Evolutionary conservation across 2,797 vertebrate species (phyloP).

Genomic region (Poeciliopsis presidionis): DNA sequence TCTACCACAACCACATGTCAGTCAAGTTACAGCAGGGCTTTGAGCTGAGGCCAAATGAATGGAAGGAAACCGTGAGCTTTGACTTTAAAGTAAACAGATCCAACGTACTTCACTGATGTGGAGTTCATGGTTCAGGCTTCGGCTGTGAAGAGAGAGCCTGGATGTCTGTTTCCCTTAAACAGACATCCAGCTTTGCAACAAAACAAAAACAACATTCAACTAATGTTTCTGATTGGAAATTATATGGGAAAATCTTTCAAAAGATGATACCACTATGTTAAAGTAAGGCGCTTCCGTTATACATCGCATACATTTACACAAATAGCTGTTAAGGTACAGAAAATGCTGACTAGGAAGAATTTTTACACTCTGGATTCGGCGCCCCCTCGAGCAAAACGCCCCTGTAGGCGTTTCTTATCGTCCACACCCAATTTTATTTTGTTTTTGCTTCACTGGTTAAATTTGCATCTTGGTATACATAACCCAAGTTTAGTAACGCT

Average conservation of each 20-base stretch:
- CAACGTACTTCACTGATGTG: not conserved
- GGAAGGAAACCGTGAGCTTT: not conserved
- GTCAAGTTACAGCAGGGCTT: not conserved
- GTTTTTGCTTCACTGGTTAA: too few relatives aligned
- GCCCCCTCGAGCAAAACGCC: too few relatives aligned
- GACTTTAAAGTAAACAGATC: not conserved
- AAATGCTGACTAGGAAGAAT: too few relatives aligned
- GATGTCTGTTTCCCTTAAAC: not conserved
- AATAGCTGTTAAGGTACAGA: too few relatives aligned
- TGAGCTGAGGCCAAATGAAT: not conserved
- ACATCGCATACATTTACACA: too few relatives aligned
- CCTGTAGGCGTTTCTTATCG: too few relatives aligned
- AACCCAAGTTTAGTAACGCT: not conserved
- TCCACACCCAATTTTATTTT: too few relatives aligned
- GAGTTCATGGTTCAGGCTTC: not conserved
- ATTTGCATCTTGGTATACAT: not conserved
- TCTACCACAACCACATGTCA: not conserved
- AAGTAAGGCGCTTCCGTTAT: not conserved
- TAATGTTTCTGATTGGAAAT: not conserved
- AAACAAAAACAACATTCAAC: not conserved
- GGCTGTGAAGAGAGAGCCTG: not conserved
- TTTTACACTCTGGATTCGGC: too few relatives aligned
- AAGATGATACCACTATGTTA: not conserved
- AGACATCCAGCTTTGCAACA: not conserved
- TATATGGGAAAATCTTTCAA: not conserved